Percentiles rank a stretch among this genome's conserved stretches.
Evolutionary conservation across 2,888 invertebrate genomes (phyloP).

Genomic region (Sarcophaga rosellei): DNA sequence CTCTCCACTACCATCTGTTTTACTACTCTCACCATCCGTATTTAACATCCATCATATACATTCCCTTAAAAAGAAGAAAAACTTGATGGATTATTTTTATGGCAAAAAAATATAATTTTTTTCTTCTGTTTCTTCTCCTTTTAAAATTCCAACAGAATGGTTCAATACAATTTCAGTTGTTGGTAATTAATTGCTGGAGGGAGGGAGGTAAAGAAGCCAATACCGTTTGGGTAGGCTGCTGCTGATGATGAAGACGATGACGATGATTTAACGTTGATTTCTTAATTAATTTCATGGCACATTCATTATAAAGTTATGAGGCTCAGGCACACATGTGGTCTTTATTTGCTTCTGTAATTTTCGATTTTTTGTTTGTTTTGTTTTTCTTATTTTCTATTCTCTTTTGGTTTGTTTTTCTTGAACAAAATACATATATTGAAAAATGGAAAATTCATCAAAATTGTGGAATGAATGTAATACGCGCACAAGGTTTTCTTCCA

Average conservation of each 20-base stretch:
- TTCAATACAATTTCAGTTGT: not conserved
- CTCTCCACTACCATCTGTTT: not conserved
- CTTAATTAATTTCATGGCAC: conserved; percentile 65
- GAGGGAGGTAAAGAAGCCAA: not conserved
- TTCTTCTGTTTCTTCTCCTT: not conserved
- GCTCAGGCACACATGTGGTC: conserved; percentile 53
- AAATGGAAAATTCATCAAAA: not conserved
- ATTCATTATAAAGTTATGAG: conserved; percentile 65
- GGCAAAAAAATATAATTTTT: not conserved
- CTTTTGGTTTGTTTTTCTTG: not conserved
- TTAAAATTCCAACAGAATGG: not conserved
- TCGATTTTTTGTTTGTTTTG: not conserved
- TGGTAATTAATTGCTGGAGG: not conserved
- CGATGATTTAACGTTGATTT: conserved; percentile 62
- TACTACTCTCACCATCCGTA: not conserved
- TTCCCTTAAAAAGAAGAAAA: not conserved
- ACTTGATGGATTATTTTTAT: not conserved
- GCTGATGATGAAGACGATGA: not conserved
- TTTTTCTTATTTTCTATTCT: not conserved
- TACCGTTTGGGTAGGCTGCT: not conserved
- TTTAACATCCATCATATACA: not conserved
- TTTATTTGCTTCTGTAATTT: conserved; percentile 14
- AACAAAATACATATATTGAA: not conserved
- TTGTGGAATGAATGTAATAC: conserved; percentile 32
- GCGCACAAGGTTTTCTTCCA: conserved; percentile 51